phyloP scores from a whole-genome alignment of 2,113 vertebrate species.

The Galeopterus variegatus region DNA sequence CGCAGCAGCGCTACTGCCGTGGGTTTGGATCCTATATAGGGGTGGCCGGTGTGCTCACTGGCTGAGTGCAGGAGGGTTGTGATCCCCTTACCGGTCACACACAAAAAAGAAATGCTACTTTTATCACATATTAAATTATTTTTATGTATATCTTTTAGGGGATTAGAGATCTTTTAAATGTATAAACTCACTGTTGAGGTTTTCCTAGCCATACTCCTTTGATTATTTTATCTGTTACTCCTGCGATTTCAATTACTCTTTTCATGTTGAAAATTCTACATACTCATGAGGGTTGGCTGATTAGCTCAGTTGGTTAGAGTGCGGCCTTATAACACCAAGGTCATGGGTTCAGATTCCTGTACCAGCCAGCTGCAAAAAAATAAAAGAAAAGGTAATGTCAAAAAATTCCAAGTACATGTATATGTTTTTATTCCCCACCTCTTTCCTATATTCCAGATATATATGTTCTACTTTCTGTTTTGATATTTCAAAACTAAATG shows the following conservation, averaged over 20 bases:
- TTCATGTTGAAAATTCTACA: neutral
- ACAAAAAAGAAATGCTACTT: neutral
- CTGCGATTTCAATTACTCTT: neutral
- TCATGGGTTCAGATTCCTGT: too few species aligned
- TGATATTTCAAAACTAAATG: neutral
- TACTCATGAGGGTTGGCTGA: too few species aligned
- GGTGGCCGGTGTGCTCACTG: too few species aligned
- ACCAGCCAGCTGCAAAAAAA: too few species aligned
- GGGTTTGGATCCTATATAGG: too few species aligned
- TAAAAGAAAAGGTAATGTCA: too few species aligned
- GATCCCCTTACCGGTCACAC: too few species aligned
- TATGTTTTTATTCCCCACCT: neutral
- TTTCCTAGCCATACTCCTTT: neutral
- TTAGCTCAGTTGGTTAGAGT: too few species aligned
- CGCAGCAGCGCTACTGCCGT: too few species aligned
- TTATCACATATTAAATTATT: conserved; percentile 31
- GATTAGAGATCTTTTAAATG: neutral
- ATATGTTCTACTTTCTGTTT: neutral
- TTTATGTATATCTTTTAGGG: conserved; percentile 8
- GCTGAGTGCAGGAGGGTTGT: too few species aligned
- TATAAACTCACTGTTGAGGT: neutral
- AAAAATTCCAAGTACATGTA: too few species aligned
- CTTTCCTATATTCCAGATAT: neutral
- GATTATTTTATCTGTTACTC: conserved; percentile 14
- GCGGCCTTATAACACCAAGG: too few species aligned